Conservation (phyloP, 1,140 invertebrate genomes). For the Solenopsis invicta region DNA sequence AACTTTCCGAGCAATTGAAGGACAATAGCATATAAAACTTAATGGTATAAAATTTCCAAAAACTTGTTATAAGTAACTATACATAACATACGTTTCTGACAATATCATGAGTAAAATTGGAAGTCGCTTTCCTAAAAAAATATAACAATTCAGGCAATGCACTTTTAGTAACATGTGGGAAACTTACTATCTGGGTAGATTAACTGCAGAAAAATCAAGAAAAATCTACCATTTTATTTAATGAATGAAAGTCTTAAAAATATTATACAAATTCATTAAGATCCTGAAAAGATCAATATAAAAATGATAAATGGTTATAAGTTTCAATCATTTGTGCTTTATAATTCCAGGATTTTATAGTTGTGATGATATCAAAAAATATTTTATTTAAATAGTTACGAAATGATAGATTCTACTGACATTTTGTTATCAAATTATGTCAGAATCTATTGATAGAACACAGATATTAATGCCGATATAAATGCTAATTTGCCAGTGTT, state of each 20-base stretch:
- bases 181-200: no score
- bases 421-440: background rate
- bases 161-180: no score
- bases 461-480: background rate
- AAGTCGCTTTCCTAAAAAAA: no score
- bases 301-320: background rate
- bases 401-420: background rate
- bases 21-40: no score
- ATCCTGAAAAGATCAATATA: background rate
- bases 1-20: no score
- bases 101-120: no score
- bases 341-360: background rate
- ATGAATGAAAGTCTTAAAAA: background rate
- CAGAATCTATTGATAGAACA: background rate
- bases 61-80: no score
- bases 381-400: background rate
- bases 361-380: background rate
- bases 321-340: background rate
- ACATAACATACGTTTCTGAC: no score
- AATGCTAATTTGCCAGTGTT: background rate
- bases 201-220: background rate
- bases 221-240: slow-evolving; percentile 2
- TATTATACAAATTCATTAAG: background rate
- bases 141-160: no score
- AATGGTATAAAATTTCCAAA: no score